Base-by-base conservation (phyloP, 30 jellyfish, hydroid and myxozoan species). In the Aurelia sp. region DNA sequence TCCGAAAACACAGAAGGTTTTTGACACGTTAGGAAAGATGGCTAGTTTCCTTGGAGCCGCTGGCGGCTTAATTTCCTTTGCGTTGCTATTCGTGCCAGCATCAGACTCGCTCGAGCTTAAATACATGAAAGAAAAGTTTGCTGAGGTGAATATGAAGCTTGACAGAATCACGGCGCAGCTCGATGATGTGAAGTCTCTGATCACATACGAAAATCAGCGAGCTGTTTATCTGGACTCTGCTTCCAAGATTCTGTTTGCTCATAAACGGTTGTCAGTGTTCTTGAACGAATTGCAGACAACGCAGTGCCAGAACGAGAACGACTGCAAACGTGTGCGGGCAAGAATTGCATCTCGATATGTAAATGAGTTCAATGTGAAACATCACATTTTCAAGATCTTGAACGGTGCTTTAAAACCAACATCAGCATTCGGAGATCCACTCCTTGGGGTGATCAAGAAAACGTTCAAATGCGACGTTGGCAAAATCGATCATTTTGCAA, bases 111-210 rank as follows among this genome's bases (percentile, higher is more conserved):
- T 52, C n/a, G 85, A 81, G 85, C 64, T 81, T 53, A 53, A 22
- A 47, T 67, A 0, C 77, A 81, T 81, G 91, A 81, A 67, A 51
- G 52, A 52, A 50, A 69, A 69, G 58, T 81, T 81, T 50, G 91
- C 91, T 11, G 91, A 81, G 58, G 85, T 81, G 47, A 81, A 81
- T 74, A 81, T 31, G 77, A 81, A 81, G 63, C 57, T 81, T 76
- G 91, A 81, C 79, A 31, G 61, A 48, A 81, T 81, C 40, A 81
- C 91, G 13, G 21, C 83, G 31, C 53, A 81, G 51, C 79, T 81
- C 18, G 91, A 81, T 50, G 59, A 57, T 16, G 48, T 81, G 8
- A 57, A 81, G 40, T 61, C 27, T 21, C 41, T 69, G 60, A 81
- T 81, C n/a, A 69, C 69, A 22, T 81, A 44, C 52, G 91, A 81